phyloP scores from a whole-genome alignment of 2,113 vertebrate genomes.

The Cavia aperea region DNA sequence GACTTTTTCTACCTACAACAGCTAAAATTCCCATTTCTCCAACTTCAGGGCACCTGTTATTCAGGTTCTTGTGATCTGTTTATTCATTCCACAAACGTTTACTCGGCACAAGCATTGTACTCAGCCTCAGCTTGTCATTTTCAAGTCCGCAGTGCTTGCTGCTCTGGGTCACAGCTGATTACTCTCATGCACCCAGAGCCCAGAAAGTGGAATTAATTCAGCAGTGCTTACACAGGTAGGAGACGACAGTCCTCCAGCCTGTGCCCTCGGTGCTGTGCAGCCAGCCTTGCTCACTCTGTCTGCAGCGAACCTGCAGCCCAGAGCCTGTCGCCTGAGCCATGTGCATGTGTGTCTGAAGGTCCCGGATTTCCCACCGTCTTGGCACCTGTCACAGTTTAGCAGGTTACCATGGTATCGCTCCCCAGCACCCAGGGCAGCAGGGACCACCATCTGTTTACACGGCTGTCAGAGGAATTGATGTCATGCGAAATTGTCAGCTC shows the following conservation, averaged over 20 bases:
- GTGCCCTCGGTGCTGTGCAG: background rate
- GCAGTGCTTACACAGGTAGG: background rate
- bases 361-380: constrained; percentile 62
- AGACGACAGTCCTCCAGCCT: background rate
- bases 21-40: background rate
- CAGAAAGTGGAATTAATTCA: background rate
- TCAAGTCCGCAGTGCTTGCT: background rate
- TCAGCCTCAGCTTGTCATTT: too few species aligned
- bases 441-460: constrained; percentile 73
- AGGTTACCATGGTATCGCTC: constrained; percentile 70
- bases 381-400: constrained; percentile 69
- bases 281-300: background rate
- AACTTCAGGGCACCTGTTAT: background rate
- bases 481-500: constrained; percentile 64
- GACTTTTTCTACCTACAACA: background rate
- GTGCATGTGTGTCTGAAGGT: constrained; percentile 49
- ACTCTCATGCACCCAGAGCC: background rate
- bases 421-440: constrained; percentile 62
- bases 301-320: background rate
- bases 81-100: background rate
- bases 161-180: background rate
- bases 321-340: background rate
- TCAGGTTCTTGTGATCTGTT: background rate
- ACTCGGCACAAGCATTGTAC: background rate
- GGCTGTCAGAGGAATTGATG: constrained; percentile 72